A percentile compares a stretch with the other conserved stretches of the same genome.
phyloP scores from a whole-genome alignment of 2,113 vertebrate genomes.

The Pterocles orientalis region DNA sequence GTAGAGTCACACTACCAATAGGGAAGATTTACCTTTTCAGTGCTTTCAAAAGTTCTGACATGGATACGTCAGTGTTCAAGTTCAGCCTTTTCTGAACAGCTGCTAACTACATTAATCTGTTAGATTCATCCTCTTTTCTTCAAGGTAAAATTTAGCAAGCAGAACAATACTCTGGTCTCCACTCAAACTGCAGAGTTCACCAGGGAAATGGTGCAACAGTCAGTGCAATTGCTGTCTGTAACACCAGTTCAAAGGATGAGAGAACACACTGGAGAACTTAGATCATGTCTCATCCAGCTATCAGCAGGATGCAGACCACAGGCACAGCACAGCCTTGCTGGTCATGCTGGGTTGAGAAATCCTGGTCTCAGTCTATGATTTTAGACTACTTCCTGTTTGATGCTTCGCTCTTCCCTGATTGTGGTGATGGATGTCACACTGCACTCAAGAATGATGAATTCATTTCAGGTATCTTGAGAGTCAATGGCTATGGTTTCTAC shows the following conservation, averaged over 20 bases:
- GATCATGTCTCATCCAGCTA: background rate
- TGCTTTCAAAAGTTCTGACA: background rate
- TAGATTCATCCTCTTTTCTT: background rate
- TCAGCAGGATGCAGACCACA: background rate
- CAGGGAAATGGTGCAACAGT: background rate
- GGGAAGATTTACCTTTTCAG: background rate
- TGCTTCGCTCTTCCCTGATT: background rate
- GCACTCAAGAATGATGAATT: background rate
- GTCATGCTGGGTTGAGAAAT: background rate
- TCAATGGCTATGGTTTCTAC: background rate
- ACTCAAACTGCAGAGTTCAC: background rate
- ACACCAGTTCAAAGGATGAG: background rate
- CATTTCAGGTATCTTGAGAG: background rate
- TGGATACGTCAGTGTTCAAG: background rate
- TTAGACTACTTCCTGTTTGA: background rate
- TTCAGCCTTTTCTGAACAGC: background rate
- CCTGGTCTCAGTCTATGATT: background rate
- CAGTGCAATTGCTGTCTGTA: background rate
- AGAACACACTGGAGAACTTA: background rate
- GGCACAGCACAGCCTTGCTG: background rate
- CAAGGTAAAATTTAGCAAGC: background rate
- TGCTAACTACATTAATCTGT: background rate
- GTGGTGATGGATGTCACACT: background rate
- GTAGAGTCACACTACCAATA: background rate
- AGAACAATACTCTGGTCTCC: background rate